Evolutionary conservation across 2,888 invertebrate genomes (phyloP).

Genomic region (Hipparchia semele): DNA sequence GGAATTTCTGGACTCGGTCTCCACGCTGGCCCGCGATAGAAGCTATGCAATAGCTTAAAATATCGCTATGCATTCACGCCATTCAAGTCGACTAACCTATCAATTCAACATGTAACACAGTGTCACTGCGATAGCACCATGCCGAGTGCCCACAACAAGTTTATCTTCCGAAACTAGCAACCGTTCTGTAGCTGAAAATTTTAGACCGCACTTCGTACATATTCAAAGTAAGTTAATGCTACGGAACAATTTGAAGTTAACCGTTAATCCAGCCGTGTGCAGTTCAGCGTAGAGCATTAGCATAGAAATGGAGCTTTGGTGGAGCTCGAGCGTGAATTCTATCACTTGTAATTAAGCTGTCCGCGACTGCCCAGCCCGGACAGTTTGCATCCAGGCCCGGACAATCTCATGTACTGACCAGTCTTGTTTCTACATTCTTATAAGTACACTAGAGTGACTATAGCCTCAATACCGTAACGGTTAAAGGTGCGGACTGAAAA

Average conservation of each 20-base stretch:
- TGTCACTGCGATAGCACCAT: background rate
- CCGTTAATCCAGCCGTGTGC: slow-evolving; percentile 38
- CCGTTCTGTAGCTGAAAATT: slow-evolving; percentile 14
- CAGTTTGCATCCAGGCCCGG: slow-evolving; percentile 27
- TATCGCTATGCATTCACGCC: no score
- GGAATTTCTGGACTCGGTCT: no score
- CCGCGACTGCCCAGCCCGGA: slow-evolving; percentile 40
- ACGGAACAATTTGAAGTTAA: slow-evolving; percentile 34
- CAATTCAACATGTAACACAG: no score
- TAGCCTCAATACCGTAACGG: background rate
- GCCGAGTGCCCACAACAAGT: background rate
- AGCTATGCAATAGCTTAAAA: no score
- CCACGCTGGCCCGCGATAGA: no score
- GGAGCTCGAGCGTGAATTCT: slow-evolving; percentile 39
- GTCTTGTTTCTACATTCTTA: background rate
- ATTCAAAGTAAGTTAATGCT: slow-evolving; percentile 20
- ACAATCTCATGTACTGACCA: slow-evolving; percentile 3
- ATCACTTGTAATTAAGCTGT: slow-evolving; percentile 45
- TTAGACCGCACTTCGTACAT: slow-evolving; percentile 2
- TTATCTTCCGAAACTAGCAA: background rate
- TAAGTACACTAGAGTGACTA: background rate
- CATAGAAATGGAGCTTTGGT: slow-evolving; percentile 44
- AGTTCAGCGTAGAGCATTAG: slow-evolving; percentile 37
- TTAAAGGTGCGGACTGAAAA: no score
- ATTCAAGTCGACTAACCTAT: no score